Evolutionary conservation across 2,888 invertebrate species (phyloP), one percentile per base, ranked within the genome.

Genomic region (Exocentrus adspersus): DNA sequence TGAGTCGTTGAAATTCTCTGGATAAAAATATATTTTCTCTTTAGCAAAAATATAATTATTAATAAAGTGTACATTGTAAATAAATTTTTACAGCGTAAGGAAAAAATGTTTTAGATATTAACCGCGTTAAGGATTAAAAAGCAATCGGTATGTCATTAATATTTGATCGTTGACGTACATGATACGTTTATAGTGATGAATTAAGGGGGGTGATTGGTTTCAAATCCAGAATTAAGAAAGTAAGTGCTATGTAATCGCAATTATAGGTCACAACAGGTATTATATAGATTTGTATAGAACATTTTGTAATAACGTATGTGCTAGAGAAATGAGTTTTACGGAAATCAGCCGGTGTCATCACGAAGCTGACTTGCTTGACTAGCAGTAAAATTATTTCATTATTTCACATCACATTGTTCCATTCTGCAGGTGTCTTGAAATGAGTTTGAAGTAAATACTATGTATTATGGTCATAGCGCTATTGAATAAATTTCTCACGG

Each of bases 401-500:
- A n/a, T n/a, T n/a, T n/a, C n/a, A n/a, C n/a, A n/a, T 24, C 24
- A 24, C 24, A 24, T 24, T 24, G 24, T 24, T 24, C 24, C 24
- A 24, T 24, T 24, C 7, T 7, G 3, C 24, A 24, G 24, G 24
- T 24, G 24, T 3, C 24, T 24, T 5, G 24, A 24, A 24, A 24
- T 24, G 7, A 24, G 7, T 24, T 24, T 3, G 7, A 24, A 24
- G 7, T 24, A 24, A 24, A 24, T 7, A 24, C 7, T 24, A 24
- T 24, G 24, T 7, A 24, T 24, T 24, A 24, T 24, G 30, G n/a
- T 14, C 30, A 50, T 30, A n/a, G 17, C 17, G 20, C 42, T 19
- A 24, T 43, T 54, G 28, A 54, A 10, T 16, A 42, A 17, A 42
- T 42, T 54, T 54, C 54, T 24, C 54, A 54, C 54, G 54, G 28